phyloP scores from a whole-genome alignment of 2,113 vertebrate genomes.

The Callospermophilus lateralis region DNA sequence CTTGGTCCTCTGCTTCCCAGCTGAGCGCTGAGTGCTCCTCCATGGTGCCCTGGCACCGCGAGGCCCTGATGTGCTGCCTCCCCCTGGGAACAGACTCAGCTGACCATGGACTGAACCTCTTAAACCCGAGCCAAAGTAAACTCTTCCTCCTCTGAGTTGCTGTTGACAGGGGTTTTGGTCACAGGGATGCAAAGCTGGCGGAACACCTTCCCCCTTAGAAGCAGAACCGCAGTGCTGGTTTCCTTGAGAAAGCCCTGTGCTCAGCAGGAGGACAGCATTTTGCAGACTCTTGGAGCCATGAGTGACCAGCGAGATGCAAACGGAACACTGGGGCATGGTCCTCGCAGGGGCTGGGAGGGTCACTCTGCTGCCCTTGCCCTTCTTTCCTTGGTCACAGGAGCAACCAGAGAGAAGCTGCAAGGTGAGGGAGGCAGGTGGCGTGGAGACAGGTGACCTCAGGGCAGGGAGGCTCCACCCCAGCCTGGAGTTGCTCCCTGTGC shows the following conservation, averaged over 20 bases:
- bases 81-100: too few relatives aligned
- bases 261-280: background rate
- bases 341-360: background rate
- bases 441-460: background rate
- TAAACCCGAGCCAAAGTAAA: too few relatives aligned
- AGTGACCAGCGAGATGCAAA: background rate
- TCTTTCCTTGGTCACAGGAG: background rate
- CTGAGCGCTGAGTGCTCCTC: too few relatives aligned
- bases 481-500: background rate
- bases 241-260: background rate
- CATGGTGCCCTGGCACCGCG: too few relatives aligned
- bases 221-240: background rate
- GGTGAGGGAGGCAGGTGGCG: background rate
- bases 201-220: background rate
- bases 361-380: background rate
- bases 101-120: too few relatives aligned
- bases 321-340: background rate
- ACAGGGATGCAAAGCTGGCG: too few relatives aligned
- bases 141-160: too few relatives aligned
- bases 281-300: background rate
- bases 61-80: too few relatives aligned
- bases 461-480: too few relatives aligned
- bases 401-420: background rate
- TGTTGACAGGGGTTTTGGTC: too few relatives aligned
- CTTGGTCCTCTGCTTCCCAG: too few relatives aligned